A percentile compares a stretch with the other conserved stretches of the same genome.
Evolutionary conservation across 1,140 invertebrate species (phyloP).

Genomic region (Babylonia areolata): DNA sequence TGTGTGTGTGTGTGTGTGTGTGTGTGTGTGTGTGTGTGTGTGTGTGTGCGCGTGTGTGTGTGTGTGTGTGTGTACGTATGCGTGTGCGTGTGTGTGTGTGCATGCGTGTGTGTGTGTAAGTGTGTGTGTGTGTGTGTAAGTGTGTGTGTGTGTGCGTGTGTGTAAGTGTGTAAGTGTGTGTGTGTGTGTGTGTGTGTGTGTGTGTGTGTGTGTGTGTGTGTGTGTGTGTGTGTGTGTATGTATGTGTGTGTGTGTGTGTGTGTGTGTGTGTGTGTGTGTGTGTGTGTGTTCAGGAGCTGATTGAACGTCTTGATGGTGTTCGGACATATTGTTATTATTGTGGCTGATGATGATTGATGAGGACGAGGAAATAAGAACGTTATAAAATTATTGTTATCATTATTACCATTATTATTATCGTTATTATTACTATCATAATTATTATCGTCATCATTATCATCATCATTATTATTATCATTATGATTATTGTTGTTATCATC

Average conservation of each 20-base stretch:
- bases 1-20: background rate
- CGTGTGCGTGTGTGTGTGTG: background rate
- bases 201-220: background rate
- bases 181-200: too few relatives aligned
- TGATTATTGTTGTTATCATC: too few relatives aligned
- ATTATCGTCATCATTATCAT: too few relatives aligned
- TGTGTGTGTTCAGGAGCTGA: slow-evolving; percentile 73
- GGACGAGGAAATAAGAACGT: too few relatives aligned
- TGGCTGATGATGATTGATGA: too few relatives aligned
- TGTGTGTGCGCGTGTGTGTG: background rate
- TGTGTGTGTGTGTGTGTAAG: background rate
- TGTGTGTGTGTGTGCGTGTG: background rate
- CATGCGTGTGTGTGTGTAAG: background rate
- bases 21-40: slow-evolving; percentile 18
- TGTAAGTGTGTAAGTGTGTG: too few relatives aligned
- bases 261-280: slow-evolving; percentile 69
- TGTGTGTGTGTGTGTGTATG: background rate
- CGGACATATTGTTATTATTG: too few relatives aligned
- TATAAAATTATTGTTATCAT: too few relatives aligned
- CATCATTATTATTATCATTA: too few relatives aligned
- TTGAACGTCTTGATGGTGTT: slow-evolving; percentile 71
- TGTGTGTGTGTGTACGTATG: background rate
- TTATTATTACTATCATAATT: too few relatives aligned
- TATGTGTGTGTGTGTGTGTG: slow-evolving; percentile 12
- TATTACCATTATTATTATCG: too few relatives aligned